Evolutionary conservation across 2,797 vertebrate species (phyloP).

Genomic region (Ataeniobius toweri): DNA sequence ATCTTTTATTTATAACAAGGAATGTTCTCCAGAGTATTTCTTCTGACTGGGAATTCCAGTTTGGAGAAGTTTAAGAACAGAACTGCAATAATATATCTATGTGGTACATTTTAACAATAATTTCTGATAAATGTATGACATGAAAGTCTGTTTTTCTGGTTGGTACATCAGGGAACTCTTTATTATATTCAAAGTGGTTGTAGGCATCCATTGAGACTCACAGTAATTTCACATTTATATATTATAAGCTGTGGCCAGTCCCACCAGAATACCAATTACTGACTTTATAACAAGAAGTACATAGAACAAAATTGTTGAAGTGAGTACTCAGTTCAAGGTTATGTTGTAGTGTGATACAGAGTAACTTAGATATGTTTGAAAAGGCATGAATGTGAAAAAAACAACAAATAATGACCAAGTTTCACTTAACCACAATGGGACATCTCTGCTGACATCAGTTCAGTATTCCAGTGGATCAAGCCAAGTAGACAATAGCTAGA

Average conservation of each 20-base stretch:
- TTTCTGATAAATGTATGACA: background rate
- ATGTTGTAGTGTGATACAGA: too few species aligned
- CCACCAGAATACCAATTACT: too few species aligned
- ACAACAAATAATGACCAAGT: too few species aligned
- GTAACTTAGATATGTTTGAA: too few species aligned
- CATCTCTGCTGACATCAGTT: background rate
- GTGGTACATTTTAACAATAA: background rate
- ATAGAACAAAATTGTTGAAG: too few species aligned
- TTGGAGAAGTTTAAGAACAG: background rate
- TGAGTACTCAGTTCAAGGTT: too few species aligned
- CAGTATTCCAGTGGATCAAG: too few species aligned
- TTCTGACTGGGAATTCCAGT: slow-evolving; percentile 1
- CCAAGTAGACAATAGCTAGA: background rate
- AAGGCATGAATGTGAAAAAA: too few species aligned
- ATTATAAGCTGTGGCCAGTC: background rate
- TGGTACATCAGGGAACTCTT: too few species aligned
- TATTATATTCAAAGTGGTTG: background rate
- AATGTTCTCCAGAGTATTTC: slow-evolving; percentile 18
- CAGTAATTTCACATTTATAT: background rate
- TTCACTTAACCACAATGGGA: background rate
- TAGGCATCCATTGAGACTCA: background rate
- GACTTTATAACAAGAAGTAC: too few species aligned
- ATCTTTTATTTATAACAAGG: slow-evolving; percentile 59
- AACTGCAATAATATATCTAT: background rate
- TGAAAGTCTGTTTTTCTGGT: background rate